phyloP scores from a whole-genome alignment of 2,113 vertebrate genomes.

The Hepsetus odoe region DNA sequence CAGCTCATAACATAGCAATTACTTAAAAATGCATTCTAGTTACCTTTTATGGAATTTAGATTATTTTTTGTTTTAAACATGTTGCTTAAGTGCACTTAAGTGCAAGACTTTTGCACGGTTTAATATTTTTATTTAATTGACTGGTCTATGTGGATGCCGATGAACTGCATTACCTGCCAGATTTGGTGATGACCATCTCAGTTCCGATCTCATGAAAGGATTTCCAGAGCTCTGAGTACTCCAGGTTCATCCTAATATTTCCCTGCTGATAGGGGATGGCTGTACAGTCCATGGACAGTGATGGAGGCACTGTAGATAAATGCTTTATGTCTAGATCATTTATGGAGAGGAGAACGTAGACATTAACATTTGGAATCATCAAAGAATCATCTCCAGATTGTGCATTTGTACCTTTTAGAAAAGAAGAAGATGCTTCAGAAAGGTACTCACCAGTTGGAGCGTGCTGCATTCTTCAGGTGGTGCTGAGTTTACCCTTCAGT shows the following conservation, averaged over 20 bases:
- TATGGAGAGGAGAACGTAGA: neutral
- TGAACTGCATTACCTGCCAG: conserved; percentile 79
- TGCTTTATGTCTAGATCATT: conserved; percentile 73
- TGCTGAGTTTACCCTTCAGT: neutral
- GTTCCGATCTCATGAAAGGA: conserved; percentile 85
- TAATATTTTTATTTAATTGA: neutral
- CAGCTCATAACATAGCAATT: too few relatives aligned
- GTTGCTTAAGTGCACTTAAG: too few relatives aligned
- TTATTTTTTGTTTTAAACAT: too few relatives aligned
- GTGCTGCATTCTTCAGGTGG: conserved; percentile 55
- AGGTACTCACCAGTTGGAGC: conserved; percentile 62
- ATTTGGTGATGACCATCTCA: conserved; percentile 94
- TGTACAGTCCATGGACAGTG: conserved; percentile 60
- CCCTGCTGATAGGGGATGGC: conserved; percentile 75
- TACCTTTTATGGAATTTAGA: too few relatives aligned
- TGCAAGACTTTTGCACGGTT: neutral
- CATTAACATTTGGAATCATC: neutral
- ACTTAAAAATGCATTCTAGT: too few relatives aligned
- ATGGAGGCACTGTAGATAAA: conserved; percentile 68
- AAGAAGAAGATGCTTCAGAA: conserved; percentile 44
- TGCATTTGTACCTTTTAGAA: too few relatives aligned
- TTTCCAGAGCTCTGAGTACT: conserved; percentile 86
- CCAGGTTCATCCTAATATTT: conserved; percentile 80
- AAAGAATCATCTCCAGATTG: neutral
- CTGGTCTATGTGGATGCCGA: neutral